Conservation (phyloP, 2,888 invertebrate species). For the Psococerastis gibbosa region DNA sequence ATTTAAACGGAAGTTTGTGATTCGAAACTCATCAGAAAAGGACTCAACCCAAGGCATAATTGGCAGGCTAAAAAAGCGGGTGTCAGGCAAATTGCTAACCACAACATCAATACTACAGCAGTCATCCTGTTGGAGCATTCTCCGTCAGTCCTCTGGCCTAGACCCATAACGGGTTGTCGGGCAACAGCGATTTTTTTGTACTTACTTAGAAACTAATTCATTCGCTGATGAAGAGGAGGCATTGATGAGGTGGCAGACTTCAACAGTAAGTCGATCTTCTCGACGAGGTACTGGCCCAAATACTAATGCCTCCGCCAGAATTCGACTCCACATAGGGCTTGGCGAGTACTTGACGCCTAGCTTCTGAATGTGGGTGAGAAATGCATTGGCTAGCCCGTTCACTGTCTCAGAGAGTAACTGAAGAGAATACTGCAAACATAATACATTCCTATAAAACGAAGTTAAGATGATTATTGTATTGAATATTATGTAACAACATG, state of each 20-base stretch:
- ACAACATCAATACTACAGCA: too few species aligned
- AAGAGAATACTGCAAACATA: slow-evolving; percentile 20
- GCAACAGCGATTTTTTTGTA: too few species aligned
- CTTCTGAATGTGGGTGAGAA: slow-evolving; percentile 17
- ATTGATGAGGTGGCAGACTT: background rate
- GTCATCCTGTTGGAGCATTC: too few species aligned
- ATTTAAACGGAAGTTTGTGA: too few species aligned
- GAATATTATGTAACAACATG: too few species aligned
- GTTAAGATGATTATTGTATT: background rate
- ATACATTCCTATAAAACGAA: slow-evolving; percentile 11
- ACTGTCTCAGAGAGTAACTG: slow-evolving; percentile 19
- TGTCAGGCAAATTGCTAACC: too few species aligned
- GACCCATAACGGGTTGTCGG: too few species aligned
- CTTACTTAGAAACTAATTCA: background rate
- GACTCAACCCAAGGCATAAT: too few species aligned
- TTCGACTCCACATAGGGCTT: background rate
- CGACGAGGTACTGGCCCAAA: slow-evolving; percentile 32
- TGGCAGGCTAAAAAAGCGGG: too few species aligned
- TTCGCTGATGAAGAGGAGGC: background rate
- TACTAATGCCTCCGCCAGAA: slow-evolving; percentile 29
- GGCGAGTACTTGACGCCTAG: slow-evolving; percentile 5
- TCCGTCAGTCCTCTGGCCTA: too few species aligned
- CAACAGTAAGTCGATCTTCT: slow-evolving; percentile 24
- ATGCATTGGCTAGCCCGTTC: slow-evolving; percentile 18
- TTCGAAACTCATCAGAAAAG: too few species aligned